Evolutionary conservation across 2,113 vertebrate species (phyloP).

Genomic region (Coregonus clupeaformis): DNA sequence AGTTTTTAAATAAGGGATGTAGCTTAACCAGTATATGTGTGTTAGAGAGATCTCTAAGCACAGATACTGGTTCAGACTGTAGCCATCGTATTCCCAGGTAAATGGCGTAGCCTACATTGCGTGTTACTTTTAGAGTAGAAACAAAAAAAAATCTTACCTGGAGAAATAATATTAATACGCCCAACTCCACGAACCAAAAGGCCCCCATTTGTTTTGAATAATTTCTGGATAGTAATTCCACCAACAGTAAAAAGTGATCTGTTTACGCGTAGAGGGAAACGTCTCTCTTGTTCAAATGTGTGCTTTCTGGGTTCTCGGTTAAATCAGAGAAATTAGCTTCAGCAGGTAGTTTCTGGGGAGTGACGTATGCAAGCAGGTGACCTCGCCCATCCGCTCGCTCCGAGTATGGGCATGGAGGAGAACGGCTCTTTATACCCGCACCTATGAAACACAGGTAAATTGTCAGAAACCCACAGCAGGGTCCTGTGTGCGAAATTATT

Average conservation of each 20-base stretch:
- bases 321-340: slow-evolving; percentile 23
- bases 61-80: too few species aligned
- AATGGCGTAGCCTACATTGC: neutral
- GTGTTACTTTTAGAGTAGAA: neutral
- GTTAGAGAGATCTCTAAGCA: too few species aligned
- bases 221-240: neutral
- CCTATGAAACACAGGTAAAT: slow-evolving; percentile 15
- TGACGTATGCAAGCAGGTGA: slow-evolving; percentile 69
- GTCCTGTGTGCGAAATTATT: too few species aligned
- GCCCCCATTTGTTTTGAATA: slow-evolving; percentile 44
- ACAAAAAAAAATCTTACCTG: slow-evolving; percentile 58
- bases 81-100: neutral
- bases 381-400: slow-evolving; percentile 47
- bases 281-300: neutral
- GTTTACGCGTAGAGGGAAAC: neutral
- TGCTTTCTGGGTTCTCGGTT: slow-evolving; percentile 15
- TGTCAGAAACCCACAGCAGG: neutral
- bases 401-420: slow-evolving; percentile 55
- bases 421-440: neutral
- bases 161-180: slow-evolving; percentile 42
- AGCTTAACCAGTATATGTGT: neutral
- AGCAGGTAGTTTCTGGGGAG: slow-evolving; percentile 57
- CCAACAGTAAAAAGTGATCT: slow-evolving; percentile 20
- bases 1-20: neutral
- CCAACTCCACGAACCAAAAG: slow-evolving; percentile 38